Evolutionary conservation across 2,113 vertebrate genomes (phyloP).

Genomic region (Eclectus roratus): DNA sequence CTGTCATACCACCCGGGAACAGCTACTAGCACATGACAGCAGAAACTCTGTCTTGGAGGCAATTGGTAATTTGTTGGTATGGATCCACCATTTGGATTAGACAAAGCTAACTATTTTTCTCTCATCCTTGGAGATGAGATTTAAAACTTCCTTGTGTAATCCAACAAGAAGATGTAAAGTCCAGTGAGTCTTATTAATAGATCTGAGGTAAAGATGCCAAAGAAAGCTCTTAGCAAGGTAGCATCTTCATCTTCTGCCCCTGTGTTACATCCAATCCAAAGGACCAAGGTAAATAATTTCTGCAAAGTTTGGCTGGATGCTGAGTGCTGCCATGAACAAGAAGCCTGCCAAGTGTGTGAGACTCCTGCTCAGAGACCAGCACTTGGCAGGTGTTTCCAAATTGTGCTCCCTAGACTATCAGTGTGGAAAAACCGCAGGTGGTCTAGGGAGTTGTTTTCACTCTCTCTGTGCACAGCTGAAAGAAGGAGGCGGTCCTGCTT

Average conservation of each 20-base stretch:
- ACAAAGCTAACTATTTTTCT: not conserved
- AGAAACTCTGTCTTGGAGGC: not conserved
- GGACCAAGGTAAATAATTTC: not conserved
- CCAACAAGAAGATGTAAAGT: not conserved
- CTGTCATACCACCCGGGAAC: fast-evolving
- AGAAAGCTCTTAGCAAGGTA: not conserved
- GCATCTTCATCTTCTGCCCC: not conserved
- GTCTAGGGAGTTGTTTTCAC: conserved; percentile 35
- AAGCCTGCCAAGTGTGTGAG: not conserved
- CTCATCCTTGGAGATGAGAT: not conserved
- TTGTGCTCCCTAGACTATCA: not conserved
- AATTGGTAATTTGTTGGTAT: not conserved
- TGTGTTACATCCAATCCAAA: not conserved
- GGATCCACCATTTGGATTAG: not conserved
- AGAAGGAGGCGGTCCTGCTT: conserved; percentile 30
- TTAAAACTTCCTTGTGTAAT: not conserved
- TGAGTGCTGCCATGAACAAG: not conserved
- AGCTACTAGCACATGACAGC: fast-evolving
- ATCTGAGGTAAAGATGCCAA: not conserved
- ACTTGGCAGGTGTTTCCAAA: conserved; percentile 37
- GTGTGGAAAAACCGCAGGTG: conserved; percentile 29
- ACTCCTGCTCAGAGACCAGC: not conserved
- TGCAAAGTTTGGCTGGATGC: not conserved
- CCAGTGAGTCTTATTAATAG: not conserved
- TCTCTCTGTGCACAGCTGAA: conserved; percentile 20